A percentile compares a stretch with the other conserved stretches of the same genome.
phyloP scores from a whole-genome alignment of 2,888 invertebrate genomes.

The Lepidocyrtinus sp. region DNA sequence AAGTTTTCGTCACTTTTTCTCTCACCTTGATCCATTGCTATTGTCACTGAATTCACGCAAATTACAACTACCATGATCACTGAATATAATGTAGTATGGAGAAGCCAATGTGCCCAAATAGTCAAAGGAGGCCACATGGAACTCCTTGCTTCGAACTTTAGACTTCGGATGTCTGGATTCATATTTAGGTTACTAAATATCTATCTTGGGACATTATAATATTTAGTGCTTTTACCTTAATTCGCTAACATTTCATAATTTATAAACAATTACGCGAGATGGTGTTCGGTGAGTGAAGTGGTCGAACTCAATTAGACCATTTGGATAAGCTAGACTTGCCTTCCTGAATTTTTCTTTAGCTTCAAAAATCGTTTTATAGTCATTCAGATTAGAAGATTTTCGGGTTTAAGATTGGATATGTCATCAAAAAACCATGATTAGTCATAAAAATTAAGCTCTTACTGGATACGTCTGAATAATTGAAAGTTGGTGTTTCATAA shows the following conservation, averaged over 20 bases:
- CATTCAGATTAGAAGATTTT: too few species aligned
- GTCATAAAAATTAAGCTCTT: not conserved
- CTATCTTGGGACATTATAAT: not conserved
- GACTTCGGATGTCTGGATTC: constrained; percentile 62
- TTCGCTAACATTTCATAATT: too few species aligned
- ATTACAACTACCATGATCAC: constrained; percentile 65
- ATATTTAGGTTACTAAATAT: not conserved
- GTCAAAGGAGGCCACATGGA: constrained; percentile 63
- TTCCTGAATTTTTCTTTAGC: constrained; percentile 38
- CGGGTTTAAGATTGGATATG: too few species aligned
- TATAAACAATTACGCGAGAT: too few species aligned
- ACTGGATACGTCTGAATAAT: constrained; percentile 59
- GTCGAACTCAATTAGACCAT: constrained; percentile 64
- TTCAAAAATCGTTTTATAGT: not conserved
- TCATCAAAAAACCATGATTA: too few species aligned
- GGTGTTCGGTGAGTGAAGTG: constrained; percentile 60
- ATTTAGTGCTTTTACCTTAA: constrained; percentile 14
- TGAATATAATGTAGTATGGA: constrained; percentile 54
- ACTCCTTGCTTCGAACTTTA: constrained; percentile 59
- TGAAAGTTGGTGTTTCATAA: constrained; percentile 61
- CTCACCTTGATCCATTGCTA: constrained; percentile 63
- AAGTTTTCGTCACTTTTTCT: constrained; percentile 13
- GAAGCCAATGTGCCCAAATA: constrained; percentile 68
- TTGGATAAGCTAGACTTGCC: constrained; percentile 46
- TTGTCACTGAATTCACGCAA: constrained; percentile 60